These are phyloP conservation scores for Austrofundulus limnaeus DNA, from an alignment of 2,113 vertebrate species.

Conservation along the genomic window DNA sequence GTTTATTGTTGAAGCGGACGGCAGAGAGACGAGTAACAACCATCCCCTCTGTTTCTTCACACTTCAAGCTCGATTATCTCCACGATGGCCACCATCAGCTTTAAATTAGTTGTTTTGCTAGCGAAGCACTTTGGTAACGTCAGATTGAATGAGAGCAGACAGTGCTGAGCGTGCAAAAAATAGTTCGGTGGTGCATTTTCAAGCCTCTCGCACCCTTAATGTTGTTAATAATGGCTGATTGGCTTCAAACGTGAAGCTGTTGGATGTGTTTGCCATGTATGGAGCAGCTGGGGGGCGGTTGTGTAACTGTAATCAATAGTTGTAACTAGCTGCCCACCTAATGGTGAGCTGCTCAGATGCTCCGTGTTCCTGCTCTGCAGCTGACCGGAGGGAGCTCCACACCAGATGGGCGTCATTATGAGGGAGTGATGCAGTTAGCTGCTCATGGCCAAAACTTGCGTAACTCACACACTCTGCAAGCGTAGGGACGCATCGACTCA, in stretches of 20 bases:
- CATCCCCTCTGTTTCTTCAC: conserved; percentile 45
- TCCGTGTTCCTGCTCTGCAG: conserved; percentile 27
- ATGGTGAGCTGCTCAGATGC: conserved; percentile 38
- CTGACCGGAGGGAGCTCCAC: conserved; percentile 38
- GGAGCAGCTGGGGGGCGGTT: conserved; percentile 46
- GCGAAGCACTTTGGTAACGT: not conserved
- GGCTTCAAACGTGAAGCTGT: conserved; percentile 29
- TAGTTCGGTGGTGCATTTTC: not conserved
- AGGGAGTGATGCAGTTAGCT: conserved; percentile 48
- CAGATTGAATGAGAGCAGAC: not conserved
- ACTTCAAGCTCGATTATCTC: conserved; percentile 39
- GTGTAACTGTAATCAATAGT: conserved; percentile 73
- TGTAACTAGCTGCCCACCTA: conserved; percentile 46
- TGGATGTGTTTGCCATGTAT: conserved; percentile 47
- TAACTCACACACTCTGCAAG: conserved; percentile 22
- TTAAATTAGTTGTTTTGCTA: conserved; percentile 30
- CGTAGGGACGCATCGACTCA: conserved; percentile 15
- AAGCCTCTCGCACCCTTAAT: not conserved
- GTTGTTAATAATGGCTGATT: conserved; percentile 20
- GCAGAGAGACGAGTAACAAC: conserved; percentile 38
- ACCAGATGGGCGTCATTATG: conserved; percentile 62
- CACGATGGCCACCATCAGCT: conserved; percentile 46
- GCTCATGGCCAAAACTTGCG: conserved; percentile 2
- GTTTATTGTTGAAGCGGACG: conserved; percentile 67
- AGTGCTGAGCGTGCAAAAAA: not conserved